Percentiles rank a stretch among this genome's conserved stretches.
phyloP scores from a whole-genome alignment of 2,888 invertebrate species.

The Elegia similella region DNA sequence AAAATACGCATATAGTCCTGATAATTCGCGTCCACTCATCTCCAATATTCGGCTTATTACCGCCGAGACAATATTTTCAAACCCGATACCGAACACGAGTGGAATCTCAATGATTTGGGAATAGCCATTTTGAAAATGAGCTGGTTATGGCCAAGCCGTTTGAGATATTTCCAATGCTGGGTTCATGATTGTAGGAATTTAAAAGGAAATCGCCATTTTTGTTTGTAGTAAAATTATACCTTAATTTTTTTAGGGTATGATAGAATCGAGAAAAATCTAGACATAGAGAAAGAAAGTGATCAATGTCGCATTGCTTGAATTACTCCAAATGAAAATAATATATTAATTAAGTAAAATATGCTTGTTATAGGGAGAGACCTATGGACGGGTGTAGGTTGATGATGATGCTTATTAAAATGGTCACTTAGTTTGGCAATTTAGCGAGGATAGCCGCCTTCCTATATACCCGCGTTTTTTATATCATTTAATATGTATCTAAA shows the following conservation, averaged over 20 bases:
- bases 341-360: no score
- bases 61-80: slow-evolving; percentile 57
- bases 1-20: slow-evolving; percentile 44
- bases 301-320: no score
- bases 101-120: slow-evolving; percentile 50
- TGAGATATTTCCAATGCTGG: slow-evolving; percentile 1
- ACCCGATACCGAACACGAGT: slow-evolving; percentile 45
- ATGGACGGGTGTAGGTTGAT: no score
- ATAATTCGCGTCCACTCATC: slow-evolving; percentile 55
- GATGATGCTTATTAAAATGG: no score
- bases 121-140: slow-evolving; percentile 38
- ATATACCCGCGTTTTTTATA: no score
- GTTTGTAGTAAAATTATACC: background rate
- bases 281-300: no score
- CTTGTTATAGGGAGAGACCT: no score
- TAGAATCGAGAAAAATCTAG: background rate
- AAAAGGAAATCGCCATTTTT: background rate
- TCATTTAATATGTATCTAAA: no score
- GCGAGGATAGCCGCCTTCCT: no score
- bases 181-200: background rate
- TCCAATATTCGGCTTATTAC: slow-evolving; percentile 55
- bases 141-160: slow-evolving; percentile 6
- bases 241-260: background rate
- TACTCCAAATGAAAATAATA: no score
- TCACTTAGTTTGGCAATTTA: no score